phyloP scores from a whole-genome alignment of 2,113 vertebrate species.

The Sorex fumeus region DNA sequence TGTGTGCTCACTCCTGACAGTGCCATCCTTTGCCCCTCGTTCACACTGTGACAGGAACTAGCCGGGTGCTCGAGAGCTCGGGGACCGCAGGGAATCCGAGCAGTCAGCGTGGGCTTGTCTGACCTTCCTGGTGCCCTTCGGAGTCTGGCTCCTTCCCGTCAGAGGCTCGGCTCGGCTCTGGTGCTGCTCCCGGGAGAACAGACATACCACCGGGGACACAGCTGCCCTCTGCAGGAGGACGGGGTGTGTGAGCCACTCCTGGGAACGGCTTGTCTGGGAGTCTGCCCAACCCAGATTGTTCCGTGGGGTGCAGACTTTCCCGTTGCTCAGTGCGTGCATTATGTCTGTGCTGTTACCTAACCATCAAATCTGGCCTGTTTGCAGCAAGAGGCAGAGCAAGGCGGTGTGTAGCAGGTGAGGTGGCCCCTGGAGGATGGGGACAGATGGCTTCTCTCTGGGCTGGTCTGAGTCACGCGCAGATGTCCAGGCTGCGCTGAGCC shows the following conservation, averaged over 20 bases:
- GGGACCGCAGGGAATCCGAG: background rate
- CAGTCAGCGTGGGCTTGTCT: no score
- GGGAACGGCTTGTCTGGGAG: no score
- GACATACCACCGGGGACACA: fast-evolving
- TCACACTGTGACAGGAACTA: no score
- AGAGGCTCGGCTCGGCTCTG: fast-evolving
- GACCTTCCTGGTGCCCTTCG: no score
- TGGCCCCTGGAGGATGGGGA: fast-evolving
- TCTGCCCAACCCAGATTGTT: no score
- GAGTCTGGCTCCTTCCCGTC: fast-evolving
- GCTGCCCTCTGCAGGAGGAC: fast-evolving
- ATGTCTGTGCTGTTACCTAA: no score
- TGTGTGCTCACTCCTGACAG: background rate
- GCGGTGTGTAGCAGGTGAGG: background rate
- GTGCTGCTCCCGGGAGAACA: fast-evolving
- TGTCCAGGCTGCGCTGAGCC: fast-evolving
- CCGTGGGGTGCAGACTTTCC: no score
- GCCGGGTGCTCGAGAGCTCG: background rate
- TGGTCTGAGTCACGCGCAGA: fast-evolving
- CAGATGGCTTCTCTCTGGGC: fast-evolving
- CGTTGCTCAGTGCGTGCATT: no score
- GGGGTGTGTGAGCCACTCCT: fast-evolving
- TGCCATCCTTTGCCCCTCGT: background rate
- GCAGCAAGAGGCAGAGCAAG: background rate
- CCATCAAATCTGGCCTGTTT: background rate